These are phyloP conservation scores for Paramacrobiotus metropolitanus DNA, from an alignment of 1,140 invertebrate species.

Conservation along the genomic window DNA sequence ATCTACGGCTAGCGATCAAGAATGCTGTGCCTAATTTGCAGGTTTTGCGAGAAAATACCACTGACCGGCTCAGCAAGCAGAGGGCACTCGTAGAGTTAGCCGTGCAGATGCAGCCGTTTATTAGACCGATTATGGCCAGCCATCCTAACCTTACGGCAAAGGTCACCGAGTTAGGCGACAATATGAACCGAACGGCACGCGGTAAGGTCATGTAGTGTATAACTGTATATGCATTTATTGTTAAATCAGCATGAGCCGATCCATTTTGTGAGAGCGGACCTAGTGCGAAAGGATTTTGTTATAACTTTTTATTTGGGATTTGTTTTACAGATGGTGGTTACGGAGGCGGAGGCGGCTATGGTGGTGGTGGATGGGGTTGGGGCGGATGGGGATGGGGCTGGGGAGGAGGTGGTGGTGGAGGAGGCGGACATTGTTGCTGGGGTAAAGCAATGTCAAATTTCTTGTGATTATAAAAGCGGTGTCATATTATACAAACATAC, in stretches of 20 bases:
- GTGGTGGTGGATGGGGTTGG: background rate
- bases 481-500: too few species aligned
- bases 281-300: background rate
- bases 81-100: background rate
- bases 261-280: too few species aligned
- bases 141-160: background rate
- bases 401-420: background rate
- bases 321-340: background rate
- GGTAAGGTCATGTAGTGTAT: background rate
- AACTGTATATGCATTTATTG: background rate
- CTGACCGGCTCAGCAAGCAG: background rate
- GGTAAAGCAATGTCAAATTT: background rate
- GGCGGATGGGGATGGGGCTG: background rate
- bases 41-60: background rate
- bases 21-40: background rate
- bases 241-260: too few species aligned
- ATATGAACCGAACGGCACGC: background rate
- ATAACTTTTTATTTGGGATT: background rate
- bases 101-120: background rate
- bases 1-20: background rate
- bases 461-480: too few species aligned
- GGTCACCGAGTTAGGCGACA: background rate
- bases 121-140: background rate
- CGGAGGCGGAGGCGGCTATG: background rate
- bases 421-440: background rate